Base-by-base conservation (phyloP, 2,797 vertebrate species). In the Alca torda region DNA sequence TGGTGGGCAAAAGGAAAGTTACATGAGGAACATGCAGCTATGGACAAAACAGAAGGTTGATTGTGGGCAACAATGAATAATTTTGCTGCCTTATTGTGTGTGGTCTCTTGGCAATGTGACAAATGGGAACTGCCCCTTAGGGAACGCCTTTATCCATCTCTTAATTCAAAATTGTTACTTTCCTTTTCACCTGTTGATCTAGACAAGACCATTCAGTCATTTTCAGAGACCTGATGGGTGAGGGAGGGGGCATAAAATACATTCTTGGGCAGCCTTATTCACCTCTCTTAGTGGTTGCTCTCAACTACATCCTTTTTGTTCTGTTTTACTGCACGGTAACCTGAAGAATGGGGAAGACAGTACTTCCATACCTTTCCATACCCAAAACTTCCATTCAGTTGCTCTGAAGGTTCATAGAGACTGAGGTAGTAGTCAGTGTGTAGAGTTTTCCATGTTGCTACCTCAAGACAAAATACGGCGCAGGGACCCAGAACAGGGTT, bases 21-120 rank as follows among this genome's bases (percentile, higher is more conserved):
- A 4, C 70, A 77, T 88, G 87, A 78, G 97, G 96, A 97, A 91
- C 86, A 86, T 63, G 72, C 83, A 96, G 84, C 95, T 98, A 16
- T 95, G 93, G 95, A 96, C 76, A 91, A 85, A 96, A 93, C 84
- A 93, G 95, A 94, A 97, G 90, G 94, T 91, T 91, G 90, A 96
- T 86, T 93, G 70, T 82, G 94, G 95, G 93, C 94, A 97, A 94
- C 85, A 91, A 77, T 82, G 91, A 67, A 65, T 87, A 37, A 80
- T 96, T 93, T 69, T 93, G 93, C 93, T 96, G 94, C 97, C 96
- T 98, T 97, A 89, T 91, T 97, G 73, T 95, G 78, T 95, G 35
- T 94, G 92, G 87, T 92, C 80, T 97, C 76, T 96, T 93, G 91
- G 93, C 95, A 92, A 12, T 94, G 92, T 93, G 94, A 78, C 76